Evolutionary conservation across 2,797 vertebrate genomes (phyloP), one percentile per base, ranked within the genome.

Genomic region (Poliocrania exsul): DNA sequence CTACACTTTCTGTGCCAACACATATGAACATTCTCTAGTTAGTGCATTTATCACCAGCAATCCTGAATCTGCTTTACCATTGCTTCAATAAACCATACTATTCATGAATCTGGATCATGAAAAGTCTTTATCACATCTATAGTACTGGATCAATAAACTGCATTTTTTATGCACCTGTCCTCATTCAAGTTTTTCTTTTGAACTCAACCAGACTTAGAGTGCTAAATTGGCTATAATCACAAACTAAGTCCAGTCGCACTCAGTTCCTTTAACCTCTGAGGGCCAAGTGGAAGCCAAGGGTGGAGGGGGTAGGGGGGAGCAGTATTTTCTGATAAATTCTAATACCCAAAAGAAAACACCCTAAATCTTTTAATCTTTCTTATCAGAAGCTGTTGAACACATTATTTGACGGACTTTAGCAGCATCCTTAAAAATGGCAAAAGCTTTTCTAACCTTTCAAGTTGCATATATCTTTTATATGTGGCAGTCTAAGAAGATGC

Each of bases 41-140:
- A 24, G 19, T n/a, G 42, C 13, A 11, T 62, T 69, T 70, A 9
- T 70, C n/a, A 57, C 28, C 24, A 44, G 28, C 28, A 62, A 29
- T 50, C 9, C 49, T 44, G n/a, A 37, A 75, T 16, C 16, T 70
- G 13, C 15, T 82, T 56, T 57, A 6, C 11, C 62, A 9, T 16
- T 51, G n/a, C 38, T 66, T 51, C 24, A 33, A 18, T 57, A 70
- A 44, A 18, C 37, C 0, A 0, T 44, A 23, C 5, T 29, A 29
- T 72, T 38, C 17, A n/a, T 33, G 8, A 51, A 44, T 46, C 5
- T 64, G 40, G 8, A 51, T 46, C 12, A 10, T 35, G 20, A 12
- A 26, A 71, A 57, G n/a, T 31, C 28, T 14, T 10, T 51, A 50
- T 33, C 49, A 13, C 42, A 46, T 8, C 5, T 31, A 13, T 16